A percentile compares a stretch with the other conserved stretches of the same genome.
Conservation (phyloP, 2,797 vertebrate genomes). For the Heteromormyrus szaboi region DNA sequence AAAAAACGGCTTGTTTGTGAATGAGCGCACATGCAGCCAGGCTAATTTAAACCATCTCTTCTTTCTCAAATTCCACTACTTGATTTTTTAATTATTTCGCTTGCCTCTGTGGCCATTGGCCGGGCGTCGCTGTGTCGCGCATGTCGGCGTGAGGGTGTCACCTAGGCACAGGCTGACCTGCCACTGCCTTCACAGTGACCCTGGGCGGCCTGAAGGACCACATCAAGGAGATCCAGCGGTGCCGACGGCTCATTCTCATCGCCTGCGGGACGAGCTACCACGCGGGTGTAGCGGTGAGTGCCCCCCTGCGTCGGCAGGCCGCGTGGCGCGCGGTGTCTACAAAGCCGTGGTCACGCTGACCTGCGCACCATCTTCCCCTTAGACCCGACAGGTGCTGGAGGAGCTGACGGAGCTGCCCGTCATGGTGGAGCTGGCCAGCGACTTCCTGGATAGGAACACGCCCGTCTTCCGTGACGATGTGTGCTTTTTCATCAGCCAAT, state of each 20-base stretch:
- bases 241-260: slow-evolving; percentile 88
- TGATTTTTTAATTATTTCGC: background rate
- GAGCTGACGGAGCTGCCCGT: slow-evolving; percentile 93
- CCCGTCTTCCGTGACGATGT: slow-evolving; percentile 95
- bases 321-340: background rate
- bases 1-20: background rate
- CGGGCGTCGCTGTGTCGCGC: background rate
- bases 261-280: slow-evolving; percentile 96
- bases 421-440: slow-evolving; percentile 96
- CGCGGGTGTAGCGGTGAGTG: slow-evolving; percentile 79
- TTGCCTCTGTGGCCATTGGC: background rate
- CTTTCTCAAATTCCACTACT: background rate
- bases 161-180: background rate
- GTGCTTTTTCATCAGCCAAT: slow-evolving; percentile 98
- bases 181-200: slow-evolving; percentile 65
- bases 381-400: slow-evolving; percentile 95
- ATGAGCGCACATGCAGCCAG: background rate
- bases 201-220: slow-evolving; percentile 95
- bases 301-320: background rate
- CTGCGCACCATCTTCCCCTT: slow-evolving; percentile 14
- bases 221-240: slow-evolving; percentile 96
- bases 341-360: background rate
- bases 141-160: background rate
- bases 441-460: slow-evolving; percentile 96
- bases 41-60: background rate